phyloP scores from a whole-genome alignment of 2,113 vertebrate genomes.

The Bos taurus region DNA sequence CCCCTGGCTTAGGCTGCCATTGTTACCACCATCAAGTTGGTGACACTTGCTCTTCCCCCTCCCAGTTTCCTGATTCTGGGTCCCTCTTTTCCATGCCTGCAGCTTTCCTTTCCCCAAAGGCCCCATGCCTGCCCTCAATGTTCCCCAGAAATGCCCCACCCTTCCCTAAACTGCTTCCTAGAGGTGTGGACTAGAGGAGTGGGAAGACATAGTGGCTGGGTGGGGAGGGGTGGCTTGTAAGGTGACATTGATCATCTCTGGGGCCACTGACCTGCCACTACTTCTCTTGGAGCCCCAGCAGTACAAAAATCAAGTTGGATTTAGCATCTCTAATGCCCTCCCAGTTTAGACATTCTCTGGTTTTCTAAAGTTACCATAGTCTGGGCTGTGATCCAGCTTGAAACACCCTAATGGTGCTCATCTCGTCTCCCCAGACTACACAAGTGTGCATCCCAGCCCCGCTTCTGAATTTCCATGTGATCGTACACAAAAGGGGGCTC shows the following conservation, averaged over 20 bases:
- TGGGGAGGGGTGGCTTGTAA: neutral
- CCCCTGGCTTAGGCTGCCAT: neutral
- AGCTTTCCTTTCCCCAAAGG: neutral
- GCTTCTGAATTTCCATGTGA: neutral
- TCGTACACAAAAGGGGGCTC: accelerated
- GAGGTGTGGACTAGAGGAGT: neutral
- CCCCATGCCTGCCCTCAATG: no score
- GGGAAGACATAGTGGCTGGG: neutral
- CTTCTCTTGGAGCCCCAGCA: neutral
- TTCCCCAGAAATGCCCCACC: neutral
- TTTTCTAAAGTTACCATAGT: neutral
- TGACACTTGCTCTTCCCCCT: neutral
- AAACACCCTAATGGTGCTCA: neutral
- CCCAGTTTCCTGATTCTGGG: neutral
- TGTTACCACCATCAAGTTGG: neutral
- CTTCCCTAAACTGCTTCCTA: neutral
- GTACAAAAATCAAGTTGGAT: neutral
- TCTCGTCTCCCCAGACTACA: neutral
- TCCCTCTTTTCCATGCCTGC: neutral
- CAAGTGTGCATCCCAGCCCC: accelerated
- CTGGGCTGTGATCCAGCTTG: neutral
- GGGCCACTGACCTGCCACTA: neutral
- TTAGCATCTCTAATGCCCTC: neutral
- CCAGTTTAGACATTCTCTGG: neutral
- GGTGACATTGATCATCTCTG: neutral